Percentiles rank a stretch among this genome's conserved stretches.
These are phyloP conservation scores for Sphyrna mokarran DNA, from an alignment of 2,113 vertebrate genomes.

Conservation along the genomic window DNA sequence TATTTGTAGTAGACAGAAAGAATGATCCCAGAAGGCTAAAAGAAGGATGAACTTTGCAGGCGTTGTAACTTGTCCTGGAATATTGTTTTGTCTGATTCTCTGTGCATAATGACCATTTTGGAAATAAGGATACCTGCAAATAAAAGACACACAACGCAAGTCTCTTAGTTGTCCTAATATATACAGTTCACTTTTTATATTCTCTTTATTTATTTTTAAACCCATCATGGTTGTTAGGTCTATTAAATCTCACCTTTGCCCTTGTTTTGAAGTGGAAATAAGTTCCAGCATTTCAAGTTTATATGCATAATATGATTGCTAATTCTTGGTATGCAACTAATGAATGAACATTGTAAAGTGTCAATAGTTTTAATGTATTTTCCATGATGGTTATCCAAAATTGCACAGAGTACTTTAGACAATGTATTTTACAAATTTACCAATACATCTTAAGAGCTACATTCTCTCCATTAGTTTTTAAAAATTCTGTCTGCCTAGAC, in stretches of 20 bases:
- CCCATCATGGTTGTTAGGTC: neutral
- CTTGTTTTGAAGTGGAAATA: neutral
- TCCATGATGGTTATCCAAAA: neutral
- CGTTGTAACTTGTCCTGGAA: neutral
- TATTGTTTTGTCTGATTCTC: neutral
- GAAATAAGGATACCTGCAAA: neutral
- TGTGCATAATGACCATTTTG: neutral
- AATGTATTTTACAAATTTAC: neutral
- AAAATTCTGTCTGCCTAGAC: neutral
- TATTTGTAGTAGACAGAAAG: neutral
- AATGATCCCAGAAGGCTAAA: neutral
- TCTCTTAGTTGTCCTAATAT: neutral
- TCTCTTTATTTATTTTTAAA: neutral
- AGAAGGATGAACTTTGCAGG: neutral
- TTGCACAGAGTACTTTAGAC: neutral
- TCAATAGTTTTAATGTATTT: neutral
- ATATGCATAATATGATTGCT: neutral
- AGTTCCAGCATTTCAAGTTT: neutral
- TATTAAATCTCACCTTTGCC: neutral
- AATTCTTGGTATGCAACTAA: neutral
- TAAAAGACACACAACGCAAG: neutral
- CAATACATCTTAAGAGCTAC: neutral
- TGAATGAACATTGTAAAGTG: neutral
- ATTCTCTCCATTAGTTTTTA: neutral
- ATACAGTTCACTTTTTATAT: neutral